Base-by-base conservation (phyloP, 2,113 vertebrate genomes). In the Trogon surrucura region DNA sequence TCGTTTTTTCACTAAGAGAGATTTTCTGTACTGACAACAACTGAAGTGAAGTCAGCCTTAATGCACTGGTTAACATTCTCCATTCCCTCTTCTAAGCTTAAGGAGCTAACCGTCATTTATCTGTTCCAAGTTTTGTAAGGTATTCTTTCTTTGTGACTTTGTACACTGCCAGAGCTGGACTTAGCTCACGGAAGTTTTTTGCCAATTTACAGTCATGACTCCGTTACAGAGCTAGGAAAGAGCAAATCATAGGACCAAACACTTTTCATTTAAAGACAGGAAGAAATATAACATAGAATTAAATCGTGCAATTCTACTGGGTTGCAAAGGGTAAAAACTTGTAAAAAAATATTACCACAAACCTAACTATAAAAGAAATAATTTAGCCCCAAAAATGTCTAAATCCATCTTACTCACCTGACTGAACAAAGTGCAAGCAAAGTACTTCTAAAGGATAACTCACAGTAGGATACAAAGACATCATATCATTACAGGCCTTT, bases 371-470 rank as follows among this genome's bases (percentile, higher is more conserved):
- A 41, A 30, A 70, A 88, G 13, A 56, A 41, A 34, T 18, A 51
- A 51, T 26, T 53, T 51, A 70, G n/a, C 3, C 16, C 41, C 11
- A 1, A 19, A 34, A 85, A 88, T 34, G 21, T 66, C 41, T 61
- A 80, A 85, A 65, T 45, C 56, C 29, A 87, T 82, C 23, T 45
- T 61, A 88, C 96, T 96, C 97, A 99, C 99, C 99, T 97, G 98
- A 98, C 71, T 98, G 96, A 85, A 99, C 82, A 83, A 99, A 99
- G 87, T 98, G 98, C 73, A 98, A 95, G 85, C 98, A 98, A 92
- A 99, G 98, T 45, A 98, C 97, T 97, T 99, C 99, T 81, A 99
- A 96, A 64, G 99, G 99, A 93, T 98, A 99, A 50, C 91, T 97
- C 44, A 96, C 29, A 22, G 96, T 88, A 57, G 99, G 98, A 84